These are phyloP conservation scores for Microcebus griseorufus DNA, from an alignment of 2,113 vertebrate species.

Conservation along the genomic window DNA sequence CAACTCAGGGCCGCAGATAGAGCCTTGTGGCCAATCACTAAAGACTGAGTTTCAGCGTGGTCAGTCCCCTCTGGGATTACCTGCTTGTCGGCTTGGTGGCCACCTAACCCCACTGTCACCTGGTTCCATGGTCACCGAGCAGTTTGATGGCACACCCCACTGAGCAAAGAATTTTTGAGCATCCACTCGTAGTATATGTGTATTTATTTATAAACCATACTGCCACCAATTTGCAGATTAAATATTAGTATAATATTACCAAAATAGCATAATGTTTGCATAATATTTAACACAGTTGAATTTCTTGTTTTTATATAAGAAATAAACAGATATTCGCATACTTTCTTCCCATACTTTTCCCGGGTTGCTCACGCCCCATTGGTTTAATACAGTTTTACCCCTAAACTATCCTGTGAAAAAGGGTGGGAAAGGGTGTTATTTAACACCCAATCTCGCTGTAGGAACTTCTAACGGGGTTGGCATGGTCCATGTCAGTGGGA, in stretches of 20 bases:
- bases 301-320: background rate
- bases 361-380: background rate
- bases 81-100: background rate
- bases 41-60: background rate
- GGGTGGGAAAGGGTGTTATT: background rate
- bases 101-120: background rate
- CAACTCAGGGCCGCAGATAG: no score
- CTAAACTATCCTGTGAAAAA: background rate
- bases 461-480: background rate
- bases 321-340: background rate
- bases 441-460: background rate
- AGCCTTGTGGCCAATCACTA: background rate
- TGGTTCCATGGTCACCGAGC: background rate
- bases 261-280: background rate
- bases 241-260: background rate
- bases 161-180: background rate
- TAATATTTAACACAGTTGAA: background rate
- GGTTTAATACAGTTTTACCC: background rate
- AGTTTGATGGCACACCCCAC: background rate
- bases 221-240: background rate
- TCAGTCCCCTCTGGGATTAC: background rate
- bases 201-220: background rate
- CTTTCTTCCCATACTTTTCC: background rate
- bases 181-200: background rate
- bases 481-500: background rate